These are phyloP conservation scores for Melanerpes formicivorus DNA, from an alignment of 2,113 vertebrate genomes.

Conservation along the genomic window DNA sequence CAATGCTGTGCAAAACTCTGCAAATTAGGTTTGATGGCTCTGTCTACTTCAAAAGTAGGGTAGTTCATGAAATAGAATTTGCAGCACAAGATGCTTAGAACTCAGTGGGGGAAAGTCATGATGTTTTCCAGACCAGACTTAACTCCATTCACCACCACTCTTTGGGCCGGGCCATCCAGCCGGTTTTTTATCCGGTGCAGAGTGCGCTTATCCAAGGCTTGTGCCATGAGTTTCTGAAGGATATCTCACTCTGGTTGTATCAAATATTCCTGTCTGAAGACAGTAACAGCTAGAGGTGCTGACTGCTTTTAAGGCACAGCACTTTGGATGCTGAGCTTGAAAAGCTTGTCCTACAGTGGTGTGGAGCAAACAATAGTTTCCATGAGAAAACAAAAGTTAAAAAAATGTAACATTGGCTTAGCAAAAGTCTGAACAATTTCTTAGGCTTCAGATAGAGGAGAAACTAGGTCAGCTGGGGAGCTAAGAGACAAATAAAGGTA, in stretches of 20 bases:
- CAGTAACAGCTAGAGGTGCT: not conserved
- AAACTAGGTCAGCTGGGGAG: not conserved
- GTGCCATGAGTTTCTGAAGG: no score
- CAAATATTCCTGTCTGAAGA: not conserved
- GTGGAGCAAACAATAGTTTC: not conserved
- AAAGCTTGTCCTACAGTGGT: not conserved
- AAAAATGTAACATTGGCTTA: not conserved
- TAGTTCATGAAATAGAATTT: not conserved
- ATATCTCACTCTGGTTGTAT: not conserved
- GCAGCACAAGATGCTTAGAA: not conserved
- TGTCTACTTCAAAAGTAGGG: not conserved
- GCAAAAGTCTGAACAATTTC: not conserved
- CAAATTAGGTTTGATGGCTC: slow-evolving; percentile 39
- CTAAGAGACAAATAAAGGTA: not conserved
- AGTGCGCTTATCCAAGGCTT: no score
- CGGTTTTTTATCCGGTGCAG: no score
- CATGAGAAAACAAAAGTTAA: not conserved
- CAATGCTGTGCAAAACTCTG: slow-evolving; percentile 50
- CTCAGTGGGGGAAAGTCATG: not conserved
- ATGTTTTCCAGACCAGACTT: not conserved
- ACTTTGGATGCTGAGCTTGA: not conserved
- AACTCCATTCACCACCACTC: no score
- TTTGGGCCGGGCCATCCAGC: no score
- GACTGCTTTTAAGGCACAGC: not conserved
- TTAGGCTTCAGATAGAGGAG: not conserved